Conservation (phyloP, 2,888 invertebrate genomes). For the Luperina testacea region DNA sequence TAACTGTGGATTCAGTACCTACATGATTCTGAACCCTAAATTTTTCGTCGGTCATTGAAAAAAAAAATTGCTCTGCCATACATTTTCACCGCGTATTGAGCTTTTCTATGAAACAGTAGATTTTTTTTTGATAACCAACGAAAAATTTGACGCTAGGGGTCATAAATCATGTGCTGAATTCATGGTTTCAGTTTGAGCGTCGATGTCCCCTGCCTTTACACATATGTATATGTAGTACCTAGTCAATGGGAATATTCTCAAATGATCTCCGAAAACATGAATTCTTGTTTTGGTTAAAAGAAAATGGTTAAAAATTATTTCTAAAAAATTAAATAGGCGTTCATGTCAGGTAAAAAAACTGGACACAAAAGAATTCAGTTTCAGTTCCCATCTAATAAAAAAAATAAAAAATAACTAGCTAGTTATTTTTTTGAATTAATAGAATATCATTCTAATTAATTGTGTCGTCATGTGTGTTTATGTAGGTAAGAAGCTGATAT, state of each 20-base stretch:
- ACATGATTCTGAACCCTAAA: too few species aligned
- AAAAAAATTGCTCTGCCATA: neutral
- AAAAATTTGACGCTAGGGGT: too few species aligned
- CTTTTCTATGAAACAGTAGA: neutral
- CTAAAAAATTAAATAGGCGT: neutral
- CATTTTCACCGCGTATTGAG: neutral
- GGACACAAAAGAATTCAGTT: neutral
- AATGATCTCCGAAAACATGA: neutral
- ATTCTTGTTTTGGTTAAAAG: neutral
- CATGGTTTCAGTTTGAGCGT: neutral
- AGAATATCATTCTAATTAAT: constrained; percentile 3
- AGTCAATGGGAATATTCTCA: neutral
- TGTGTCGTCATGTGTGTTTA: neutral
- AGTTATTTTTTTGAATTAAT: neutral
- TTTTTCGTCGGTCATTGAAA: neutral
- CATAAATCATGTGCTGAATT: neutral
- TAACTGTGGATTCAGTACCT: too few species aligned
- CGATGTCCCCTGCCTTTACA: neutral
- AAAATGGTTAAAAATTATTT: neutral
- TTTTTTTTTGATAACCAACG: too few species aligned
- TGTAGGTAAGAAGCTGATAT: neutral
- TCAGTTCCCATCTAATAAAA: neutral
- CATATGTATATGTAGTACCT: neutral
- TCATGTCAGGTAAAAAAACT: too few species aligned
- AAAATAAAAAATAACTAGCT: neutral